Conservation (phyloP, 2,888 invertebrate species). For the Digitonthophagus gazella region DNA sequence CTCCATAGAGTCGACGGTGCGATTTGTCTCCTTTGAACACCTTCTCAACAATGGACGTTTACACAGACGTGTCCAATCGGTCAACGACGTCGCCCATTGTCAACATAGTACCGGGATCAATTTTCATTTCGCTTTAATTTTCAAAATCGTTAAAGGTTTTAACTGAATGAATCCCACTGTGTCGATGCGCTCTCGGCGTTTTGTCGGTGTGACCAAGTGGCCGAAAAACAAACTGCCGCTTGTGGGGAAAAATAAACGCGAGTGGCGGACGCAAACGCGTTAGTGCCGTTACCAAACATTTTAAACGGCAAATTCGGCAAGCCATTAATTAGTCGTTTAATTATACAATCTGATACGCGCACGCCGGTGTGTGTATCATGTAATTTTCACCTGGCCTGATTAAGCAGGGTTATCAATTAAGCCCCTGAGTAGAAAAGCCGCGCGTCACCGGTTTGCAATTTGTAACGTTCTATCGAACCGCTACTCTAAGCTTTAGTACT, state of each 20-base stretch:
- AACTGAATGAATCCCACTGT: background rate
- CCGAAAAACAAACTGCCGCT: conserved; percentile 38
- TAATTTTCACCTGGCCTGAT: conserved; percentile 40
- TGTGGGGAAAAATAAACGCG: conserved; percentile 15
- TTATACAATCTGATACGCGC: conserved; percentile 42
- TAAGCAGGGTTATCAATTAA: conserved; percentile 42
- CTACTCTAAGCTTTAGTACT: too few relatives aligned
- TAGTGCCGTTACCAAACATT: conserved; percentile 34
- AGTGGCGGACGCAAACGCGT: conserved; percentile 5
- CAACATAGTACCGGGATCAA: background rate
- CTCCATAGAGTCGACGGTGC: conserved; percentile 41
- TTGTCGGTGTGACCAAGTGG: conserved; percentile 39
- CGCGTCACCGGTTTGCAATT: conserved; percentile 2
- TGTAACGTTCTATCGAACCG: too few relatives aligned
- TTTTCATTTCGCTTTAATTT: background rate
- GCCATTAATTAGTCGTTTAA: conserved; percentile 47
- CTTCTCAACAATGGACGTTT: background rate
- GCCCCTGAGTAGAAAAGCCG: conserved; percentile 18
- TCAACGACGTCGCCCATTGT: background rate
- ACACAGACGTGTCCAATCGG: background rate
- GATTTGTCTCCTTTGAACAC: conserved; percentile 34
- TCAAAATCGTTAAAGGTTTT: background rate
- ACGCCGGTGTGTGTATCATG: conserved; percentile 37
- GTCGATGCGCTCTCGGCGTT: background rate
- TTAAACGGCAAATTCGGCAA: conserved; percentile 44